Conservation (phyloP, 2,888 invertebrate genomes). For the Panzeria rudis region DNA sequence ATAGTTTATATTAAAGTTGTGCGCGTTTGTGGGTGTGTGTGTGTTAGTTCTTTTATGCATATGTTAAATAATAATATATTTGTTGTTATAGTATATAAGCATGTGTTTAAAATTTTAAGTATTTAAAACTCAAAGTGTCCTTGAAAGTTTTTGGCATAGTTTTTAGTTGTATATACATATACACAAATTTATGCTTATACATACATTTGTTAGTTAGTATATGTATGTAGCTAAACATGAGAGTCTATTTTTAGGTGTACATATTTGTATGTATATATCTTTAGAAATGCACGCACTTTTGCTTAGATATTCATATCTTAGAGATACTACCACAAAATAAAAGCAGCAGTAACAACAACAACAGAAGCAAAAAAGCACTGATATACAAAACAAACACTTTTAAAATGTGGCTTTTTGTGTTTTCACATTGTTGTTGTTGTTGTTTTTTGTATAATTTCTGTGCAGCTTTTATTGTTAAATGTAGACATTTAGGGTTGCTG, state of each 20-base stretch:
- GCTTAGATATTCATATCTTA: conserved; percentile 66
- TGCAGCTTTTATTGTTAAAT: conserved; percentile 56
- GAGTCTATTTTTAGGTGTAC: conserved; percentile 40
- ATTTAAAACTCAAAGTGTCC: conserved; percentile 78
- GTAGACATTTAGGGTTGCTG: conserved; percentile 68
- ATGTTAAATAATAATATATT: conserved; percentile 23
- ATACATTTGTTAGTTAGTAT: conserved; percentile 37
- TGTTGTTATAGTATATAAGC: conserved; percentile 37
- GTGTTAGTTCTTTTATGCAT: neutral
- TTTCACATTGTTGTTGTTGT: conserved; percentile 34
- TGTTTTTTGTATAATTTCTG: conserved; percentile 24
- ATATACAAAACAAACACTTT: conserved; percentile 60
- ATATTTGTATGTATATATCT: conserved; percentile 40
- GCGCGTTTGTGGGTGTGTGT: no score
- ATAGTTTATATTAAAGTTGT: no score
- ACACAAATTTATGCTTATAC: conserved; percentile 35
- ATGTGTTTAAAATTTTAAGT: conserved; percentile 61
- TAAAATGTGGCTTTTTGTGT: conserved; percentile 61
- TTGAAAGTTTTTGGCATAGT: conserved; percentile 84
- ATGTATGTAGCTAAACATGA: conserved; percentile 2
- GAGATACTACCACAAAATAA: conserved; percentile 58
- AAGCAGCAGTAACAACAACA: conserved; percentile 37
- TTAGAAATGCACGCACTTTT: conserved; percentile 65
- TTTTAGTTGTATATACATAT: conserved; percentile 74
- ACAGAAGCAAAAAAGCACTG: conserved; percentile 3